phyloP scores from a whole-genome alignment of 2,113 vertebrate genomes.

The Oplegnathus fasciatus region DNA sequence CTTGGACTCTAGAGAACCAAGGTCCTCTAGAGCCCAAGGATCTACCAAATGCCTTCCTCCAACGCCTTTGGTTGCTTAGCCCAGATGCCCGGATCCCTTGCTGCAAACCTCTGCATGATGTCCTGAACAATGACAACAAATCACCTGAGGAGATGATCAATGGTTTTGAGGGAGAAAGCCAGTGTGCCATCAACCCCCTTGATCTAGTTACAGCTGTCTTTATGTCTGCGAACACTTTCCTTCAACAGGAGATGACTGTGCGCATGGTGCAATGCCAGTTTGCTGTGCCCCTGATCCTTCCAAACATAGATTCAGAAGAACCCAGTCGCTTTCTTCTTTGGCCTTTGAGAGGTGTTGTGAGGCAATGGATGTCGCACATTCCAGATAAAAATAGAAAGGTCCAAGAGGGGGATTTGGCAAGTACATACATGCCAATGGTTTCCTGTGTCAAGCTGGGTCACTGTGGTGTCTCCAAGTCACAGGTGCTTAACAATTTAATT shows the following conservation, averaged over 20 bases:
- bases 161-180: conserved; percentile 43
- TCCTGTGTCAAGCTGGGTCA: conserved; percentile 86
- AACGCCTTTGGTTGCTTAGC: conserved; percentile 75
- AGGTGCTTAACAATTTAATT: conserved; percentile 83
- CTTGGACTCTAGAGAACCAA: conserved; percentile 65
- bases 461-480: conserved; percentile 86
- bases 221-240: conserved; percentile 83
- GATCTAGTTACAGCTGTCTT: conserved; percentile 85
- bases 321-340: conserved; percentile 81
- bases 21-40: conserved; percentile 60
- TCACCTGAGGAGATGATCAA: conserved; percentile 5
- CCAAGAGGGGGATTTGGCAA: conserved; percentile 72
- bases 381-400: conserved; percentile 12
- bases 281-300: conserved; percentile 88
- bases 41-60: conserved; percentile 78
- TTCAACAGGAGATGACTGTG: conserved; percentile 83
- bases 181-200: conserved; percentile 78
- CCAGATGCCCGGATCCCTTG: conserved; percentile 72
- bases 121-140: background rate
- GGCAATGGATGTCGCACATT: conserved; percentile 60
- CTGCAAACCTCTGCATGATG: conserved; percentile 38
- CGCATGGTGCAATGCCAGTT: conserved; percentile 85
- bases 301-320: conserved; percentile 76
- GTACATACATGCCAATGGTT: conserved; percentile 81
- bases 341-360: conserved; percentile 80